Percentiles rank a stretch among this genome's conserved stretches.
These are phyloP conservation scores for Riparia riparia DNA, from an alignment of 2,113 vertebrate genomes.

Conservation along the genomic window DNA sequence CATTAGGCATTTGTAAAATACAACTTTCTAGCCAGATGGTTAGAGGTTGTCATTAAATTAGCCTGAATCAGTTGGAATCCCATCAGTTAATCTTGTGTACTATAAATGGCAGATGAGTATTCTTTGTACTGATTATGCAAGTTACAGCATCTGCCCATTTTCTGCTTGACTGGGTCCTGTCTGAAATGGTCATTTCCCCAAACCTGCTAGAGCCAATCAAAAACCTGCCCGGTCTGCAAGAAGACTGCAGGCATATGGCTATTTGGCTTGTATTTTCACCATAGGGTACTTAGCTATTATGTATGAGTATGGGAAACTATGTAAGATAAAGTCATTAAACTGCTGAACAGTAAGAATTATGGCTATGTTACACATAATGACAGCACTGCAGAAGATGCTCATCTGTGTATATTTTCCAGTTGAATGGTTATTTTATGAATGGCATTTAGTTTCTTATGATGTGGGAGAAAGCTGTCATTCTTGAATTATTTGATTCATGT, in stretches of 20 bases:
- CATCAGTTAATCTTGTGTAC: constrained; percentile 44
- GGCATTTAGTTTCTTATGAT: background rate
- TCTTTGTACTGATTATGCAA: constrained; percentile 55
- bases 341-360: background rate
- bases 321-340: background rate
- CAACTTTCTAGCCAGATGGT: constrained; percentile 59
- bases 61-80: constrained; percentile 32
- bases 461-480: background rate
- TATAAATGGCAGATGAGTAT: constrained; percentile 53
- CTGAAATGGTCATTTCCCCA: constrained; percentile 57
- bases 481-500: background rate
- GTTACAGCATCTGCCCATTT: constrained; percentile 60
- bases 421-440: constrained; percentile 31
- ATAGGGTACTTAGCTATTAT: background rate
- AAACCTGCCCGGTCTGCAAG: constrained; percentile 36
- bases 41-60: constrained; percentile 56
- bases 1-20: constrained; percentile 5
- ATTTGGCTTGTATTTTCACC: constrained; percentile 12
- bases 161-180: constrained; percentile 51
- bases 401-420: background rate
- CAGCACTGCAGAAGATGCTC: background rate
- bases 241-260: background rate
- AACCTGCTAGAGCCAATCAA: constrained; percentile 48
- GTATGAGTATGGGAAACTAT: background rate
- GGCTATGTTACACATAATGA: background rate